Base-by-base conservation (phyloP, 2,888 invertebrate genomes). In the Camponotus fellah region DNA sequence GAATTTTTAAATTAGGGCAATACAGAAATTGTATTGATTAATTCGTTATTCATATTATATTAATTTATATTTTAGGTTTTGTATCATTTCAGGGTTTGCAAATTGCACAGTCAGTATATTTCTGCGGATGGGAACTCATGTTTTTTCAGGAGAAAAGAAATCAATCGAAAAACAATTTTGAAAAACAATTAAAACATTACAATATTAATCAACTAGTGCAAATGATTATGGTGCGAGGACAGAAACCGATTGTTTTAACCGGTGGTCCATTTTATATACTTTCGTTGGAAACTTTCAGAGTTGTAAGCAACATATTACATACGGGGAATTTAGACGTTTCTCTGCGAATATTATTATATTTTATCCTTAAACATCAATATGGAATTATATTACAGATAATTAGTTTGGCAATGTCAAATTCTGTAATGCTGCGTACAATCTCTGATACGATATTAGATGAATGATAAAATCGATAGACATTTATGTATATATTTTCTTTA, bases 241-340 rank as follows among this genome's bases (percentile, higher is more conserved):
- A 91, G 71, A 89, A 74, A 75, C 87, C 89, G 8, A 88, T 91
- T 75, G 68, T 89, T 43, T 83, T 92, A 10, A 92, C 90, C 0
- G 91, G 92, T 17, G 92, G 92, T 49, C 91, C 91, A 14, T 92
- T 92, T 84, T 92, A 92, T 74, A 79, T 88, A 37, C 86, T 92
- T 10, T 91, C 90, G 5, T 65, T 92, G 53, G 89, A 91, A 83
- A 91, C 91, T 26, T 92, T 88, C 46, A 89, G 89, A 81, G 81
- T 91, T 3, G 92, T 92, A 84, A 87, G 89, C 76, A 46, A 72
- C 10, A 2, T 66, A 21, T 49, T 26, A 60, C 37, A 37, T 0
- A 37, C 6, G 1, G 26, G 40, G 46, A 12, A 21, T 60, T 37
- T 49, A 34, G 14, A 37, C 5, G 34, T 49, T 64, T 0, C 3